These are phyloP conservation scores for Cyclargus thomasi DNA, from an alignment of 1,140 invertebrate species.

Conservation along the genomic window DNA sequence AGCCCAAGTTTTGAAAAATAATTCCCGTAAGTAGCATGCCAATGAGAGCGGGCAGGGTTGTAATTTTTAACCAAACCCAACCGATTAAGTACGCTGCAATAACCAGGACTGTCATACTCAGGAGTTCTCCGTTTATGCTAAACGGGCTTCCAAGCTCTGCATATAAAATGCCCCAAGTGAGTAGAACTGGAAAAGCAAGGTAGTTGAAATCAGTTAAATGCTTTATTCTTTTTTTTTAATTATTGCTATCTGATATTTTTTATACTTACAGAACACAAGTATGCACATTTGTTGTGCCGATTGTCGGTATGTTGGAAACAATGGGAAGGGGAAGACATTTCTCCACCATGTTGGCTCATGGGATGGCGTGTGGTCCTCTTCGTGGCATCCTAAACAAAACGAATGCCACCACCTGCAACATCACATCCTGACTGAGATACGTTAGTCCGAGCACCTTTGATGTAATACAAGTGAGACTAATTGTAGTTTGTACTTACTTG, in stretches of 20 bases:
- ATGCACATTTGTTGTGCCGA: conserved; percentile 83
- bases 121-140: conserved; percentile 84
- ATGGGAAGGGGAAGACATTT: conserved; percentile 84
- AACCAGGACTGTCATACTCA: conserved; percentile 83
- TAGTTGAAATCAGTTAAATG: background rate
- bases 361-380: conserved; percentile 78
- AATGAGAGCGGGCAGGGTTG: conserved; percentile 88
- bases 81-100: conserved; percentile 89
- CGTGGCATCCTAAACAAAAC: conserved; percentile 66
- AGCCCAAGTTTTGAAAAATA: conserved; percentile 84
- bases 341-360: conserved; percentile 86
- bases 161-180: conserved; percentile 86
- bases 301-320: conserved; percentile 87
- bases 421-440: conserved; percentile 8
- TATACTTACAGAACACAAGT: conserved; percentile 78
- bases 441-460: background rate
- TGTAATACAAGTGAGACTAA: background rate
- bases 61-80: conserved; percentile 81
- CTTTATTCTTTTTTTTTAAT: too few relatives aligned
- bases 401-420: conserved; percentile 59
- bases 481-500: conserved; percentile 15
- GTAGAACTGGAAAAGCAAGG: conserved; percentile 73
- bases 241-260: background rate
- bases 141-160: conserved; percentile 82
- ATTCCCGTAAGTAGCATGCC: conserved; percentile 92